Evolutionary conservation across 2,888 invertebrate genomes (phyloP).

Genomic region (Siphlonurus alternatus): DNA sequence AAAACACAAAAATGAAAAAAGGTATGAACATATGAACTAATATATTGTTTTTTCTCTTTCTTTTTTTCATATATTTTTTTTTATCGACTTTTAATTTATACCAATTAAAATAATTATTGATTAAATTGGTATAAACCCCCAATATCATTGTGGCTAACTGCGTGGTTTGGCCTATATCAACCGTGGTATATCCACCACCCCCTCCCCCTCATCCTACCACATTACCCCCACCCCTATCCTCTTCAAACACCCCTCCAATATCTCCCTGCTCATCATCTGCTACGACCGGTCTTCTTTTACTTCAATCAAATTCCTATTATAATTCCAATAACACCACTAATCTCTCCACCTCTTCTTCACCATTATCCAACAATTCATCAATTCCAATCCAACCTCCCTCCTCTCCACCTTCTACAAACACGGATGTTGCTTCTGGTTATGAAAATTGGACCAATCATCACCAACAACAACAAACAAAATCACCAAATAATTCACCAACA

Average conservation of each 20-base stretch:
- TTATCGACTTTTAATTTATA: not conserved
- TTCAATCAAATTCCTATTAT: not conserved
- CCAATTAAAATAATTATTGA: not conserved
- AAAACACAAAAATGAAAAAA: not conserved
- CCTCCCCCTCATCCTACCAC: not conserved
- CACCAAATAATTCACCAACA: not conserved
- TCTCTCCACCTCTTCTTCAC: not conserved
- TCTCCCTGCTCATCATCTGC: not conserved
- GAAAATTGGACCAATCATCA: not conserved
- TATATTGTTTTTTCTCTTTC: not conserved
- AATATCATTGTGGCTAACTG: slow-evolving; percentile 1
- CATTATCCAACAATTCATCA: not conserved
- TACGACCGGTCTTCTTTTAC: not conserved
- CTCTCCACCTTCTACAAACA: not conserved
- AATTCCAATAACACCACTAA: not conserved
- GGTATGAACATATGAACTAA: not conserved
- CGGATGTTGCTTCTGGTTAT: not conserved
- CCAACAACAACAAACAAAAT: not conserved
- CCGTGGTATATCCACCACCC: slow-evolving; percentile 1
- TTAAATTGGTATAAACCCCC: not conserved
- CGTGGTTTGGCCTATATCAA: not conserved
- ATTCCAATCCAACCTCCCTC: not conserved
- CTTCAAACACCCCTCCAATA: not conserved
- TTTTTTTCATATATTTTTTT: not conserved
- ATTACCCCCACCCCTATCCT: not conserved